phyloP scores from a whole-genome alignment of 2,113 vertebrate species.

The Zosterops borbonicus region DNA sequence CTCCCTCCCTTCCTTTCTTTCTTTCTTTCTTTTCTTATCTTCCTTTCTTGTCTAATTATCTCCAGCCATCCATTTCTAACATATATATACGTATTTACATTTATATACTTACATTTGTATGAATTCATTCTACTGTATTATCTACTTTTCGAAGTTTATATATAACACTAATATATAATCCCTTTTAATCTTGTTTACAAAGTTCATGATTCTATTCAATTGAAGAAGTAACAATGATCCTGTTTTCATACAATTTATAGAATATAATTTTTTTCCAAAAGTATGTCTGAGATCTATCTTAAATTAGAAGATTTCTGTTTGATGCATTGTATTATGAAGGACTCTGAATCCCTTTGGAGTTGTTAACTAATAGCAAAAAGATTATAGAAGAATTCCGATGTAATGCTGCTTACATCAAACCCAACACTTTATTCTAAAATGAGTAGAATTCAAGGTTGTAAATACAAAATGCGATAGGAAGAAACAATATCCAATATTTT shows the following conservation, averaged over 20 bases:
- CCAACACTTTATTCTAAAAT: background rate
- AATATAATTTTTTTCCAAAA: background rate
- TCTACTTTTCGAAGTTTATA: background rate
- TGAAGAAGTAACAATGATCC: background rate
- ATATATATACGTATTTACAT: too few relatives aligned
- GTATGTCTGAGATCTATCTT: background rate
- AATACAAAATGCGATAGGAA: background rate
- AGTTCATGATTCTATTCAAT: background rate
- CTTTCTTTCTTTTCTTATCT: too few relatives aligned
- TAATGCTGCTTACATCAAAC: background rate
- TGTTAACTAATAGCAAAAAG: background rate
- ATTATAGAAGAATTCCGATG: background rate
- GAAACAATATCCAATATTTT: background rate
- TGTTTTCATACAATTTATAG: background rate
- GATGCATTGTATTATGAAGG: background rate
- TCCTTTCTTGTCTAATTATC: background rate
- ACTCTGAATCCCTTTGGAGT: background rate
- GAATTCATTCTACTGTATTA: background rate
- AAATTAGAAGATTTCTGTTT: background rate
- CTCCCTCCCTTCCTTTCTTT: too few relatives aligned
- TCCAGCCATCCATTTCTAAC: background rate
- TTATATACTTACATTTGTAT: background rate
- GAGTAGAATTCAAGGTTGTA: background rate
- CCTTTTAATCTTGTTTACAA: background rate
- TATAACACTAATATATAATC: background rate